These are phyloP conservation scores for Carpatolechia fugitivella DNA, from an alignment of 2,888 invertebrate species.

Conservation along the genomic window DNA sequence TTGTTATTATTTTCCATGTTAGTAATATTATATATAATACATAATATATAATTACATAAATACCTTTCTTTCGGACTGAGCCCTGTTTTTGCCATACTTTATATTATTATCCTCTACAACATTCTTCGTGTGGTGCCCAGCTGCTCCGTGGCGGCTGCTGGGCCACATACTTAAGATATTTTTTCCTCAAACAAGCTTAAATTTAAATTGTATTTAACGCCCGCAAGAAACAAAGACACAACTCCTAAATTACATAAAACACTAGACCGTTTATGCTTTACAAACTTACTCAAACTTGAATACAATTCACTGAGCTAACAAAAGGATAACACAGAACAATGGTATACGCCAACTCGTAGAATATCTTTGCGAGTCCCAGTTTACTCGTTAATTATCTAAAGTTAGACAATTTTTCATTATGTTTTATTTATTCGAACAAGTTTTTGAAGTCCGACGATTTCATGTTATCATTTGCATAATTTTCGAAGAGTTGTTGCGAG, in stretches of 20 bases:
- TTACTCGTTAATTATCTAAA: conserved; percentile 4
- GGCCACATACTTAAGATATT: too few relatives aligned
- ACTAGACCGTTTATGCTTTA: not conserved
- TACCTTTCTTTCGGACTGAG: too few relatives aligned
- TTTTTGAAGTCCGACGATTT: not conserved
- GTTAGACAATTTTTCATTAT: conserved; percentile 6
- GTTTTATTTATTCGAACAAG: conserved; percentile 8
- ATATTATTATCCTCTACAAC: too few relatives aligned
- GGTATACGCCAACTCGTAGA: not conserved
- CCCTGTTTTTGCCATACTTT: too few relatives aligned
- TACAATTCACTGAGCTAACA: not conserved
- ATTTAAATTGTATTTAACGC: too few relatives aligned
- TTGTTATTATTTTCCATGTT: too few relatives aligned
- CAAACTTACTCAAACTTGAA: not conserved
- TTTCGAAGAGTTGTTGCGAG: not conserved
- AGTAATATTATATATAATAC: too few relatives aligned
- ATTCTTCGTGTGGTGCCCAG: too few relatives aligned
- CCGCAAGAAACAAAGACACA: not conserved
- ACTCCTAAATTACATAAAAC: not conserved
- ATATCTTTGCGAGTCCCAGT: not conserved
- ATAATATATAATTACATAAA: too few relatives aligned
- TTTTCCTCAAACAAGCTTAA: too few relatives aligned
- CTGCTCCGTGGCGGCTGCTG: too few relatives aligned
- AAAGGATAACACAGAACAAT: conserved; percentile 4
- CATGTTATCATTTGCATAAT: conserved; percentile 8